Conservation (phyloP, 2,888 invertebrate species). For the Mallateleia sp. region DNA sequence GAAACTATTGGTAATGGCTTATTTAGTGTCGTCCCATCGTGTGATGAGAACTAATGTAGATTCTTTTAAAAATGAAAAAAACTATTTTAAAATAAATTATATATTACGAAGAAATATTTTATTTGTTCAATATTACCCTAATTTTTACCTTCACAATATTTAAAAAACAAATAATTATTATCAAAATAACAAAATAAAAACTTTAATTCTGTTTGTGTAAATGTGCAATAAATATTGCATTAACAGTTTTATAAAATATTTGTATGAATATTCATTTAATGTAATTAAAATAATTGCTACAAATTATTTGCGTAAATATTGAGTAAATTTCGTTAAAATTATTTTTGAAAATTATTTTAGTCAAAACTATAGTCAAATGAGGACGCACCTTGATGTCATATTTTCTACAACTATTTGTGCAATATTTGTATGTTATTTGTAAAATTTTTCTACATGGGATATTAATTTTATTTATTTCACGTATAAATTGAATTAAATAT, state of each 20-base stretch:
- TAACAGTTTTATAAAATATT: not conserved
- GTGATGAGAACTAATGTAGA: not conserved
- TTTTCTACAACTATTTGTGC: not conserved
- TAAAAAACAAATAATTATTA: not conserved
- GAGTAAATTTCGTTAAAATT: not conserved
- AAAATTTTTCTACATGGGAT: too few relatives aligned
- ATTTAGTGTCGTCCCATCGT: too few relatives aligned
- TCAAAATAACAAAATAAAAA: not conserved
- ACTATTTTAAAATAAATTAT: not conserved
- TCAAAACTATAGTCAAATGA: not conserved
- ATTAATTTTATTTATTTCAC: too few relatives aligned
- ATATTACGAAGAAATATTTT: not conserved
- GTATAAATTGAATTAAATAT: too few relatives aligned
- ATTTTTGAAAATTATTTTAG: not conserved
- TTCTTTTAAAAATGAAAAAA: slow-evolving; percentile 3
- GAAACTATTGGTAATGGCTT: too few relatives aligned
- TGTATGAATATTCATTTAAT: too few relatives aligned
- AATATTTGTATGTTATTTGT: too few relatives aligned
- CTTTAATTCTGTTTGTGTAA: not conserved
- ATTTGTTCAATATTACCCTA: slow-evolving; percentile 1
- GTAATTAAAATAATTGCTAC: not conserved
- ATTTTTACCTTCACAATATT: not conserved
- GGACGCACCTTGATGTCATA: not conserved
- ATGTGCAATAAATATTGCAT: slow-evolving; percentile 1
- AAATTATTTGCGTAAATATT: slow-evolving; percentile 1